phyloP scores from a whole-genome alignment of 2,113 vertebrate genomes.

The Limanda limanda region DNA sequence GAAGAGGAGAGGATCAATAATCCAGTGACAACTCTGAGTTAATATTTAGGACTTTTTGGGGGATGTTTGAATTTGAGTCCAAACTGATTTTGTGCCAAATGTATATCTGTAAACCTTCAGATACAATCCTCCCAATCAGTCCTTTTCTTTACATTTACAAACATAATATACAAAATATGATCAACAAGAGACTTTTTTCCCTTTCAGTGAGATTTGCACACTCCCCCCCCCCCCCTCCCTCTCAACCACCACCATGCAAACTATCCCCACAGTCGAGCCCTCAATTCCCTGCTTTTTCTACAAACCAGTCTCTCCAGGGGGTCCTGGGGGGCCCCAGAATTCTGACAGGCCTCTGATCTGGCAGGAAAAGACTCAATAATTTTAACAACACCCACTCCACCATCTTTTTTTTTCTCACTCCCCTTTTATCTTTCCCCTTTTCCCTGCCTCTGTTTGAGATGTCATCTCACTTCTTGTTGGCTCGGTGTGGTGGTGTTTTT shows the following conservation, averaged over 20 bases:
- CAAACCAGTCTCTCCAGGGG: slow-evolving; percentile 62
- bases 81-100: not conserved
- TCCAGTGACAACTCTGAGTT: slow-evolving; percentile 14
- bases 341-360: slow-evolving; percentile 76
- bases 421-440: slow-evolving; percentile 23
- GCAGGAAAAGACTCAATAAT: slow-evolving; percentile 77
- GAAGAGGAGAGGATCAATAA: slow-evolving; percentile 61
- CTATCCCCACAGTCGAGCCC: slow-evolving; percentile 16
- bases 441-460: slow-evolving; percentile 48
- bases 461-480: slow-evolving; percentile 39
- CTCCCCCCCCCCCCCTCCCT: not conserved
- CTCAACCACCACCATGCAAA: slow-evolving; percentile 7
- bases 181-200: not conserved
- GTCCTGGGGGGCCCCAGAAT: slow-evolving; percentile 59
- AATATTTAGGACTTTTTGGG: not conserved
- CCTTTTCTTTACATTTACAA: not conserved
- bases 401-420: slow-evolving; percentile 35
- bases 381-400: slow-evolving; percentile 72
- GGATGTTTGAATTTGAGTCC: not conserved
- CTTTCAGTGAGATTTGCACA: slow-evolving; percentile 27
- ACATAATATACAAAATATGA: not conserved
- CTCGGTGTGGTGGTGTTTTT: slow-evolving; percentile 20
- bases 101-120: not conserved
- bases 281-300: slow-evolving; percentile 44
- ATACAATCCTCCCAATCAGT: not conserved